A percentile compares a stretch with the other conserved stretches of the same genome.
Evolutionary conservation across 2,797 vertebrate species (phyloP).

Genomic region (Paedocypris micromegethes): DNA sequence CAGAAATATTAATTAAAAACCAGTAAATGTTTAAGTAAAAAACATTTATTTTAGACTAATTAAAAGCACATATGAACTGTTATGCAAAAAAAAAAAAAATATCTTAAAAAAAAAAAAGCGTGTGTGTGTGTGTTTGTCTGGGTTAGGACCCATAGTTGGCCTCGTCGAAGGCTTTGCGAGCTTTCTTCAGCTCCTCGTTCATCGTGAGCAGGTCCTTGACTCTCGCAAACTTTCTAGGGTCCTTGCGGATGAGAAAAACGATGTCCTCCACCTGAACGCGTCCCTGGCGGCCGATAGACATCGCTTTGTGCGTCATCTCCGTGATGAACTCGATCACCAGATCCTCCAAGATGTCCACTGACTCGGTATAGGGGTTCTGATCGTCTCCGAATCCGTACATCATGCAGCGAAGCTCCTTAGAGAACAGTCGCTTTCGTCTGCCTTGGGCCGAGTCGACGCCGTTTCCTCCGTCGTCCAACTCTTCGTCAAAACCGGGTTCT

Average conservation of each 20-base stretch:
- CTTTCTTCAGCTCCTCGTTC: constrained; percentile 97
- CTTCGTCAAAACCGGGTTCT: constrained; percentile 83
- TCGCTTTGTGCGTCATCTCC: constrained; percentile 98
- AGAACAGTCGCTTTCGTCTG: constrained; percentile 88
- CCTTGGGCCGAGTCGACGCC: constrained; percentile 84
- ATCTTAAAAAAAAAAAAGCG: not conserved
- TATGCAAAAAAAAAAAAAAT: not conserved
- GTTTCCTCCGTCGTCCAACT: constrained; percentile 79
- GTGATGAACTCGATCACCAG: constrained; percentile 97
- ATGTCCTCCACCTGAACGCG: constrained; percentile 98
- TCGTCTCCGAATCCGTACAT: constrained; percentile 99
- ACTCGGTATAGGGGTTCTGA: constrained; percentile 97
- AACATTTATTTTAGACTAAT: not conserved
- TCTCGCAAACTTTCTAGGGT: constrained; percentile 91
- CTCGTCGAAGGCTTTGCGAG: constrained; percentile 94
- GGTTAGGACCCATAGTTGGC: constrained; percentile 90
- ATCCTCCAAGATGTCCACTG: constrained; percentile 94
- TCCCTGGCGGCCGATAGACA: constrained; percentile 95
- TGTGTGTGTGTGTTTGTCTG: not conserved
- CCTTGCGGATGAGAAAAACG: constrained; percentile 93
- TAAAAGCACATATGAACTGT: not conserved
- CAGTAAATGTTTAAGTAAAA: not conserved
- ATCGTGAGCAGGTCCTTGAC: constrained; percentile 97
- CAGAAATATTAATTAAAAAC: no score
- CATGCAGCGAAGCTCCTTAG: constrained; percentile 96